Percentiles rank a stretch among this genome's conserved stretches.
Evolutionary conservation across 1,140 invertebrate genomes (phyloP).

Genomic region (Lepidotrigona ventralis): DNA sequence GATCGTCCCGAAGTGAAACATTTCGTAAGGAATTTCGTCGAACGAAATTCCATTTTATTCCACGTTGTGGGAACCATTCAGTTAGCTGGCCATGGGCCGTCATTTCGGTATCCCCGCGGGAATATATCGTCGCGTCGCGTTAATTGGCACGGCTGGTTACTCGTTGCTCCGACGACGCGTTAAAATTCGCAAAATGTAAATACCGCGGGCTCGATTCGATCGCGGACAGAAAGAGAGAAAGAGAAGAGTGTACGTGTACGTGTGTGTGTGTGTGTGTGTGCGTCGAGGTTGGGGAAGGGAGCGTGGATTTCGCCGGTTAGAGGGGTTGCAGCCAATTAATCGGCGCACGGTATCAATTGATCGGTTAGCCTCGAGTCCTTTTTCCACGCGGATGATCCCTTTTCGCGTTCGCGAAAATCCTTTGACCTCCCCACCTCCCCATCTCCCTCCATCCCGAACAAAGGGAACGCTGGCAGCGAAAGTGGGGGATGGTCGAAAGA

Average conservation of each 20-base stretch:
- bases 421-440: not conserved
- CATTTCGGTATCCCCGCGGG: not conserved
- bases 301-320: not conserved
- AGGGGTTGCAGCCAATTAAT: constrained; percentile 38
- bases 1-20: not conserved
- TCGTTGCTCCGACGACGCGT: not conserved
- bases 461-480: constrained; percentile 2
- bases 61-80: not conserved
- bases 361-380: constrained; percentile 31
- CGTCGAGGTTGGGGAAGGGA: not conserved
- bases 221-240: not conserved
- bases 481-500: not conserved
- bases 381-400: constrained; percentile 34
- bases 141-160: not conserved
- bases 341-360: constrained; percentile 32
- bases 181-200: constrained; percentile 30
- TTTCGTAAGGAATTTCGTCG: not conserved
- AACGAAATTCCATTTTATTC: too few species aligned
- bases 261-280: too few species aligned
- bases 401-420: constrained; percentile 25
- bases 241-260: too few species aligned
- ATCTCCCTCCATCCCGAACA: not conserved
- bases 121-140: not conserved
- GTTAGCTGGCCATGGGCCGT: too few species aligned
- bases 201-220: constrained; percentile 1